These are phyloP conservation scores for Vanessa atalanta DNA, from an alignment of 1,140 invertebrate species.

Conservation along the genomic window DNA sequence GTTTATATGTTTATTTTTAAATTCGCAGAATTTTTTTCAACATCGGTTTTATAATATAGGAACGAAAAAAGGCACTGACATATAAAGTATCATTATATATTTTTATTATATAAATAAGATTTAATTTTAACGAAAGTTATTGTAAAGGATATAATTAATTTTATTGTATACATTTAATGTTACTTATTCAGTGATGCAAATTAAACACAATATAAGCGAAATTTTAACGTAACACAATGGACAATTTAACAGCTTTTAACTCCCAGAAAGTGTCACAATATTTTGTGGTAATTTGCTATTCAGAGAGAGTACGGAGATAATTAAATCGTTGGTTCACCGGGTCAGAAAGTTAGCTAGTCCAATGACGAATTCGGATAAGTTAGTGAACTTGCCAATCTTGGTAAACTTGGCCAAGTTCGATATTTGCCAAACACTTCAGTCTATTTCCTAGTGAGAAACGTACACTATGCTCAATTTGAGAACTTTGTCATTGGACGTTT, in stretches of 20 bases:
- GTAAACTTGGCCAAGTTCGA: slow-evolving; percentile 38
- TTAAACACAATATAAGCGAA: slow-evolving; percentile 4
- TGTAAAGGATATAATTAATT: not conserved
- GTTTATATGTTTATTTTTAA: too few species aligned
- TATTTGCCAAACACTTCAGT: slow-evolving; percentile 46
- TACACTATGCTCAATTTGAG: slow-evolving; percentile 12
- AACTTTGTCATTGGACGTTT: slow-evolving; percentile 1
- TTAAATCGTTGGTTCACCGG: slow-evolving; percentile 43
- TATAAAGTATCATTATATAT: too few species aligned
- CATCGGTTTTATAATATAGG: too few species aligned
- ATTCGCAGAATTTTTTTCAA: too few species aligned
- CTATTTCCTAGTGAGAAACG: slow-evolving; percentile 31
- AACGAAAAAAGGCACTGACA: too few species aligned
- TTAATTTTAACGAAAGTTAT: too few species aligned
- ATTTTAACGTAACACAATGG: slow-evolving; percentile 19
- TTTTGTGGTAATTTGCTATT: slow-evolving; percentile 31
- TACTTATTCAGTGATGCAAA: slow-evolving; percentile 3
- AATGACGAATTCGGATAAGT: slow-evolving; percentile 38
- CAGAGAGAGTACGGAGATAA: slow-evolving; percentile 34
- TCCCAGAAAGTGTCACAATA: slow-evolving; percentile 10
- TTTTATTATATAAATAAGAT: too few species aligned
- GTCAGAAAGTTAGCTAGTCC: slow-evolving; percentile 42
- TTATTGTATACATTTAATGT: not conserved
- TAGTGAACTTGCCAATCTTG: slow-evolving; percentile 43
- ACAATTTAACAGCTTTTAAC: slow-evolving; percentile 31